Conservation (phyloP, 1,140 invertebrate species). For the Diorhabda carinulata region DNA sequence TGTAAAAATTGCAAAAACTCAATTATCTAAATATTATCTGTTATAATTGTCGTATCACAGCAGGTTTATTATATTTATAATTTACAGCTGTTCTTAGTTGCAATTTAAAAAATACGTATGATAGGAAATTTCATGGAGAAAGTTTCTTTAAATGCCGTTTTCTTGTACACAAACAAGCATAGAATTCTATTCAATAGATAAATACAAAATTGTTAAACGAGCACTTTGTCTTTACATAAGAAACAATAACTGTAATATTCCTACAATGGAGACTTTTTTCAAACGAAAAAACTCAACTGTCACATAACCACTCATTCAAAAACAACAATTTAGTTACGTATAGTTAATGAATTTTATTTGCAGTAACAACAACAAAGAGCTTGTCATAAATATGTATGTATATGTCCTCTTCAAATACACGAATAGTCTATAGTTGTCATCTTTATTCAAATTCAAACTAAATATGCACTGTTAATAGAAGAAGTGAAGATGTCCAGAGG, state of each 20-base stretch:
- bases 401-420: neutral
- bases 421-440: neutral
- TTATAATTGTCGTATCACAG: too few species aligned
- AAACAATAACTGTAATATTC: neutral
- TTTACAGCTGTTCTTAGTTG: too few species aligned
- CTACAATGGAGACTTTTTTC: neutral
- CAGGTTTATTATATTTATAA: too few species aligned
- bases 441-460: neutral
- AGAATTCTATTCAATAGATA: too few species aligned
- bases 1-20: too few species aligned
- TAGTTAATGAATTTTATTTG: slow-evolving; percentile 1
- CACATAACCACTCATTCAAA: neutral
- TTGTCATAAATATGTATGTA: slow-evolving; percentile 1
- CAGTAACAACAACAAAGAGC: neutral
- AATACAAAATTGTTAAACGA: too few species aligned
- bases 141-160: too few species aligned
- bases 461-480: neutral
- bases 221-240: too few species aligned
- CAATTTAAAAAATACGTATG: too few species aligned
- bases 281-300: neutral
- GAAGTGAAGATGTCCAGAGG: neutral
- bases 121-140: too few species aligned
- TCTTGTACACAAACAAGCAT: too few species aligned
- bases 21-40: too few species aligned
- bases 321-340: neutral